These are phyloP conservation scores for Drosophila austrosaltans DNA, from an alignment of 2,888 invertebrate species.

Conservation along the genomic window DNA sequence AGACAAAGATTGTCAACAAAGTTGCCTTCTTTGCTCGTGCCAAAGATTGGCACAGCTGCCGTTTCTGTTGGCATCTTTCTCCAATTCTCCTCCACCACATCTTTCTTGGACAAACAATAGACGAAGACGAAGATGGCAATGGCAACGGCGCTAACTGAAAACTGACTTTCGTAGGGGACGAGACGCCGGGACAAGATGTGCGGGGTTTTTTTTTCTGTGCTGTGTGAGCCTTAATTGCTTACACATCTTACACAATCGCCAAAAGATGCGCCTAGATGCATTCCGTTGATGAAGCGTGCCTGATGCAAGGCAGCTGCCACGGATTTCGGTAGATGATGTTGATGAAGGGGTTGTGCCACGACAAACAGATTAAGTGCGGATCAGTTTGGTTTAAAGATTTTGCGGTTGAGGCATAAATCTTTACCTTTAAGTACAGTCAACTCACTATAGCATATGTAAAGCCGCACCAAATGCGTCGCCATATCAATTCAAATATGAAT, in stretches of 20 bases:
- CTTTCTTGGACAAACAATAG: conserved; percentile 54
- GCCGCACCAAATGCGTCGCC: conserved; percentile 52
- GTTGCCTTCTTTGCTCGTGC: conserved; percentile 52
- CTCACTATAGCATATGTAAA: conserved; percentile 12
- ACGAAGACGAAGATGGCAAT: conserved; percentile 44
- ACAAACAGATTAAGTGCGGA: conserved; percentile 54
- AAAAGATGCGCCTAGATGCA: conserved; percentile 59
- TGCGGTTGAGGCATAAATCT: conserved; percentile 52
- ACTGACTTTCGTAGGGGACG: conserved; percentile 67
- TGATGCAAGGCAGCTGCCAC: conserved; percentile 66
- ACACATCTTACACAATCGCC: conserved; percentile 65
- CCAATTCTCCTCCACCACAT: not conserved
- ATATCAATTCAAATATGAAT: conserved; percentile 72
- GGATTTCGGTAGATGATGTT: conserved; percentile 40
- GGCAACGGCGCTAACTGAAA: conserved; percentile 59
- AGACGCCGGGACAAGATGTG: conserved; percentile 32
- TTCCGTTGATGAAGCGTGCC: conserved; percentile 70
- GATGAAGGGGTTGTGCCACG: conserved; percentile 59
- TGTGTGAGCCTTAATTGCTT: conserved; percentile 56
- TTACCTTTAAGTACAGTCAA: conserved; percentile 59
- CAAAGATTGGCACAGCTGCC: conserved; percentile 68
- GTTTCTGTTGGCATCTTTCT: conserved; percentile 9
- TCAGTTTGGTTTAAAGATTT: conserved; percentile 61
- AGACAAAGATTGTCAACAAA: conserved; percentile 44
- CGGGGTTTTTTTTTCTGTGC: no score